A percentile compares a stretch with the other conserved stretches of the same genome.
Evolutionary conservation across 92 coral and sea anemone species (phyloP).

Genomic region (Bergia sp.): DNA sequence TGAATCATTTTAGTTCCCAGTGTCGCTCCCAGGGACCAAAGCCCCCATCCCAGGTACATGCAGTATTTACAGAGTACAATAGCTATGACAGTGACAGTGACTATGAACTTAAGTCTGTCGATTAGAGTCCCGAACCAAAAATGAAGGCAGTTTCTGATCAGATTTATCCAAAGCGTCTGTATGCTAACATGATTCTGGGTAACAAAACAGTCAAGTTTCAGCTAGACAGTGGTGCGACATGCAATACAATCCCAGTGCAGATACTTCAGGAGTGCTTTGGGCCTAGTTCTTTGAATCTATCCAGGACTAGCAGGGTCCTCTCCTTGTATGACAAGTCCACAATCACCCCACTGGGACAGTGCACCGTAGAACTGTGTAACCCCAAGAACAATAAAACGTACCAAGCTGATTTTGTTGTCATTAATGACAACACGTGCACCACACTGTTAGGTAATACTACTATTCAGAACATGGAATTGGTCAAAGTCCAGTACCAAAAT

Average conservation of each 20-base stretch:
- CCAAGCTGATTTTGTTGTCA: conserved; percentile 49
- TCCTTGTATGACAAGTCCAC: conserved; percentile 21
- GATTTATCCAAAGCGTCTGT: not conserved
- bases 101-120: conserved; percentile 4
- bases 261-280: conserved; percentile 31
- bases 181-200: conserved; percentile 33
- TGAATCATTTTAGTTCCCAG: not conserved
- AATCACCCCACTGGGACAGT: not conserved
- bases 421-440: conserved; percentile 29
- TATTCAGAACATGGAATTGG: conserved; percentile 44
- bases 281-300: not conserved
- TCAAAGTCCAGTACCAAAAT: conserved; percentile 42
- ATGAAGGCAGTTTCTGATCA: not conserved
- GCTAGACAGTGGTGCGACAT: conserved; percentile 25
- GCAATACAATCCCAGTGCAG: conserved; percentile 1
- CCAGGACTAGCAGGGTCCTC: not conserved
- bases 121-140: not conserved
- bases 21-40: not conserved
- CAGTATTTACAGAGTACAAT: conserved; percentile 7
- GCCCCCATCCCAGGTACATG: not conserved
- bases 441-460: conserved; percentile 41
- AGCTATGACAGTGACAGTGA: not conserved
- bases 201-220: conserved; percentile 27
- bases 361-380: conserved; percentile 32
- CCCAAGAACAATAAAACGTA: conserved; percentile 43